Base-by-base conservation (phyloP, 2,113 vertebrate genomes). In the Platysternon megacephalum region DNA sequence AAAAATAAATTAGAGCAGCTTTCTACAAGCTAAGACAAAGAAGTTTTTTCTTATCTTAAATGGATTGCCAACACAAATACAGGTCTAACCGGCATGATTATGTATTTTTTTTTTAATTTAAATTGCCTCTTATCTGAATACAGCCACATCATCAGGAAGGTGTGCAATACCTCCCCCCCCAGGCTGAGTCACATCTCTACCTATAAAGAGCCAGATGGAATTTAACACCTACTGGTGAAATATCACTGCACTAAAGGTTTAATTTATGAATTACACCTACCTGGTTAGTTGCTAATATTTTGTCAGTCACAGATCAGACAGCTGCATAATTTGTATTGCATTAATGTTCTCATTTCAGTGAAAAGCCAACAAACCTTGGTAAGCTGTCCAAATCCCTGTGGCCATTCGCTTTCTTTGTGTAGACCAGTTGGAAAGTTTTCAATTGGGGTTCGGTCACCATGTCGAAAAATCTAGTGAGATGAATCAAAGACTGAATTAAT, bases 381-480 rank as follows among this genome's bases (percentile, higher is more conserved):
- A 84, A 99, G 98, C 83, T 99, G 99, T 90, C 99, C 99, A 86
- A 99, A 99, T 84, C 99, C 99, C 78, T 99, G 98, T 9, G 98
- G 98, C 99, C 99, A 99, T 72, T 98, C 98, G 0, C 97, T 97
- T 95, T 99, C 99, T 85, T 98, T 98, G 90, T 99, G 98, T 46
- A 97, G 98, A 93, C 99, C 99, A 1, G 96, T 98, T 82, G 99
- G 99, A 92, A 99, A 99, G 8, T 98, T 99, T 87, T 98, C 96
- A 44, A 99, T 96, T 2, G 99, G 99, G 35, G 98, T 99, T 97
- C 99, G 98, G 97, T 99, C 99, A 49, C 99, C 99, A 2, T 99
- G 99, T 46, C 99, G 98, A 92, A 98, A 99, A 82, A 99, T 93
- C 99, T 99, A 90, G 48, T 94, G 97, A 95, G 58, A 93, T 55